Evolutionary conservation across 2,113 vertebrate species (phyloP), one percentile per base, ranked within the genome.

Genomic region (Atherinomorus stipes): DNA sequence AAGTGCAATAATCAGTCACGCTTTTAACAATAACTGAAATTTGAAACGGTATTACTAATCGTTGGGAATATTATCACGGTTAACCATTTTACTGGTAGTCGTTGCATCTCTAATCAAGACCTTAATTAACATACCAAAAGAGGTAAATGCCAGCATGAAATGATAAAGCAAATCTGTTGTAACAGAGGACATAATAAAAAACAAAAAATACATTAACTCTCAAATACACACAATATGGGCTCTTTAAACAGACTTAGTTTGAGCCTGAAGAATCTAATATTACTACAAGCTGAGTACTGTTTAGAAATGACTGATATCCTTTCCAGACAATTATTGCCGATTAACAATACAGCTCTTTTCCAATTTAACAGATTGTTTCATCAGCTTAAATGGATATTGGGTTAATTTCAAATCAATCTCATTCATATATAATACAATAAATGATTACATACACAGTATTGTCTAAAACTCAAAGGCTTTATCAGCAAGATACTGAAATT

Each of bases 401-500:
- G 53, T 28, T 42, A 0, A 64, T 66, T 80, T 78, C 38, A 79
- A 63, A 72, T 74, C 61, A 67, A 56, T 75, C 34, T 56, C 2
- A 56, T 63, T 76, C 45, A 37, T 74, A 34, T 45, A 53, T 78
- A 54, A 66, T 26, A 42, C 25, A 63, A 65, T 15, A 73, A 53
- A 70, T 74, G 2, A 76, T 67, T 60, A 25, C 2, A 61, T 38
- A 75, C 0, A 58, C 19, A 50, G 9, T 7, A 62, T 16, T 7
- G n/a, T 62, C 42, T 73, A 8, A 65, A 63, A 67, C 61, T 58
- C 71, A 73, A 83, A 68, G 50, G 42, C 78, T 65, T 78, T 49
- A 63, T 86, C 73, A 82, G 65, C 45, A 78, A 65, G 47, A 59
- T 47, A 34, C 3, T 34, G 31, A 34, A 34, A 34, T 1, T 62